Evolutionary conservation across 2,888 invertebrate genomes (phyloP).

Genomic region (Dryobota labecula): DNA sequence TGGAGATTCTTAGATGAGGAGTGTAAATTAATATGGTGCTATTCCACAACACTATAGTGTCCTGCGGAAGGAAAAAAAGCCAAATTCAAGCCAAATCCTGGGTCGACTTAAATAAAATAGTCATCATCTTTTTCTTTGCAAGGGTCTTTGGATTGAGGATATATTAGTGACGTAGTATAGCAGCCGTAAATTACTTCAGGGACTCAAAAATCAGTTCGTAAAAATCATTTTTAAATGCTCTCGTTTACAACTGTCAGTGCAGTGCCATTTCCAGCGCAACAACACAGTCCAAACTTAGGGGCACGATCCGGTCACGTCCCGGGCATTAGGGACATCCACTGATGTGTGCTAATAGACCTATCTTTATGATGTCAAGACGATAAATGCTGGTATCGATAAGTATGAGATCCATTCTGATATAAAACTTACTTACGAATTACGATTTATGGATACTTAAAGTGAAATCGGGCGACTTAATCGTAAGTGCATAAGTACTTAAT

Average conservation of each 20-base stretch:
- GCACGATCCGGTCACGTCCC: background rate
- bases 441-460: slow-evolving; percentile 9
- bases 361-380: background rate
- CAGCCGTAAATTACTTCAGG: too few species aligned
- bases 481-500: background rate
- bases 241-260: background rate
- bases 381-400: slow-evolving; percentile 6
- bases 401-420: background rate
- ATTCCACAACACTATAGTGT: too few species aligned
- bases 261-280: background rate
- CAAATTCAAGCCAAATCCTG: too few species aligned
- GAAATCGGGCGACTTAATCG: slow-evolving; percentile 4
- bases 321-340: background rate
- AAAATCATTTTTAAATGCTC: background rate
- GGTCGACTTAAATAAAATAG: too few species aligned
- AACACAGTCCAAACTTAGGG: background rate
- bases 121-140: too few species aligned
- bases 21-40: too few species aligned
- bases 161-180: too few species aligned
- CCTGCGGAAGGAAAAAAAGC: too few species aligned
- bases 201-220: background rate
- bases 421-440: background rate
- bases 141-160: too few species aligned
- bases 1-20: too few species aligned
- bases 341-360: background rate